Base-by-base conservation (phyloP, 2,888 invertebrate species). In the Lymantria monacha region DNA sequence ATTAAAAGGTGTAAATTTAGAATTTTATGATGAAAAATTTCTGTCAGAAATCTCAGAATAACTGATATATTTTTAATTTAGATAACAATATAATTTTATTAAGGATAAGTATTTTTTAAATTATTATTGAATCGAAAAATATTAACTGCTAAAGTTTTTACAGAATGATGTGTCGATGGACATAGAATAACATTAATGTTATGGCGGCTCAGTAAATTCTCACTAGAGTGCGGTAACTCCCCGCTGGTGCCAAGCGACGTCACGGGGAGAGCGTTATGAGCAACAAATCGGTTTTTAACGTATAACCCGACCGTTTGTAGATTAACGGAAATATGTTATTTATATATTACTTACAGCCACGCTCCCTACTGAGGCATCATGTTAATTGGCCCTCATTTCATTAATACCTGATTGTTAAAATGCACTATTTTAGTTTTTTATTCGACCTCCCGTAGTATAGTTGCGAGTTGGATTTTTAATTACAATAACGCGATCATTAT, bases 301-400 rank as follows among this genome's bases (percentile, higher is more conserved):
- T 71, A 78, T 72, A 79, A 76, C 74, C 74, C 72, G 69, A 71
- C 72, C 76, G 75, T 81, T 79, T 69, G 70, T 78, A 79, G 76
- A 82, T 77, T 75, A 80, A 71, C 70, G 79, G 69, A 83, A 81
- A 81, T 74, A 66, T 74, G 79, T 81, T 85, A 82, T 84, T 85
- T 85, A 85, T 87, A 77, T 82, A 82, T 81, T 82, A 76, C 73
- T 77, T 76, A 69, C 73, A 77, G 74, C 70, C 61, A 66, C 76
- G 69, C 82, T 68, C 83, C 85, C 84, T 74, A 79, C 73, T 57
- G 85, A 53, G 81, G 63, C 66, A 70, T 78, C 77, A 81, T 79
- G 77, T 81, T 87, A 85, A 87, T 87, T 85, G 77, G 77, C 76
- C 80, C 70, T 69, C 75, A 74, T 77, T 81, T 87, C 80, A 87